Evolutionary conservation across 2,113 vertebrate species (phyloP), one percentile per base, ranked within the genome.

Genomic region (Chauna torquata): DNA sequence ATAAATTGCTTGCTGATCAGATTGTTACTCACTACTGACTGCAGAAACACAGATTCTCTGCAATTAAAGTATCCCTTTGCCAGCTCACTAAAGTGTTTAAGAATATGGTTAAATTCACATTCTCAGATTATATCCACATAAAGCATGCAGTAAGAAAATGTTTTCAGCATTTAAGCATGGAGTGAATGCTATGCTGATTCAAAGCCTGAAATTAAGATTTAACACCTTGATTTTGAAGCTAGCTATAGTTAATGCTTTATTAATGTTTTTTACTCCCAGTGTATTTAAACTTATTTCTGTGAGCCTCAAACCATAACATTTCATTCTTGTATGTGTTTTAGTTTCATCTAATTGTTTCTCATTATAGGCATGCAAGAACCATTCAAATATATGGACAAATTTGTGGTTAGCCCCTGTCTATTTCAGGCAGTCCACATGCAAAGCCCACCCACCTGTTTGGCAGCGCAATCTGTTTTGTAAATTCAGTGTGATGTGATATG

Each of bases 401-500:
- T 34, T 76, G 7, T 32, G n/a, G 30, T 49, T 87, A 76, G 10
- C 32, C 16, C 3, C 34, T 52, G n/a, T 61, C n/a, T 89, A 23
- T 79, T 93, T 94, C 69, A 65, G 62, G 34, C 17, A 55, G 1
- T 14, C 71, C 45, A 22, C 5, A 88, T 20, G 47, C 34, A 82
- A 82, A 80, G 54, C 17, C 65, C 59, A 54, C 72, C 82, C 92
- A 55, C 79, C 66, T 93, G 38, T 79, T 94, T 90, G 82, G 38
- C 40, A 85, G 82, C 30, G 25, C 57, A 93, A 64, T 38, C 59
- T 71, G 50, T 78, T 96, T 77, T 86, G 79, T 97, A 96, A 95
- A 94, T 91, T 94, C 47, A 30, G 82, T 83, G 55, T 91, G 80
- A 82, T 82, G 47, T 50, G 74, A 90, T 57, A 42, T 32, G 72